Evolutionary conservation across 2,113 vertebrate species (phyloP).

Genomic region (Tyto alba): DNA sequence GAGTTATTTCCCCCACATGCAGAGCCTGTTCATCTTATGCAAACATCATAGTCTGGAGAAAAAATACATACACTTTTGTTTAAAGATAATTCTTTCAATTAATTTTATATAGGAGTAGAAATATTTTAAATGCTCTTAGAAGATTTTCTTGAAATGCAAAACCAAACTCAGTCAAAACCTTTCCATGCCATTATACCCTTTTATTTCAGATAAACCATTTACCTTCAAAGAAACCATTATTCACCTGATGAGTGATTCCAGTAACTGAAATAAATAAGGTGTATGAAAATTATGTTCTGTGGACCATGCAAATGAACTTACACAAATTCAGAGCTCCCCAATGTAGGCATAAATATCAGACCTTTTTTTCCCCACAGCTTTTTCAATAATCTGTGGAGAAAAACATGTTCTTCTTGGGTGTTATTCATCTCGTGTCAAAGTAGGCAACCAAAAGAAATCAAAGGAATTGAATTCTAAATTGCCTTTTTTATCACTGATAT

Average conservation of each 20-base stretch:
- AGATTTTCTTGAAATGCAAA: neutral
- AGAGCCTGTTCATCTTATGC: neutral
- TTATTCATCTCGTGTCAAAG: neutral
- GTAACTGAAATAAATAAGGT: neutral
- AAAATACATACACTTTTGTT: neutral
- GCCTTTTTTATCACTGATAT: neutral
- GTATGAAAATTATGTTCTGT: neutral
- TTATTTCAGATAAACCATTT: neutral
- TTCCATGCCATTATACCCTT: neutral
- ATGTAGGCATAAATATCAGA: neutral
- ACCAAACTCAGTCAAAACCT: neutral
- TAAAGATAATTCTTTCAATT: neutral
- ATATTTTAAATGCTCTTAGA: neutral
- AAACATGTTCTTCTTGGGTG: neutral
- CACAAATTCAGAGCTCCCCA: neutral
- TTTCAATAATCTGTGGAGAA: neutral
- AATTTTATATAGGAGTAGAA: neutral
- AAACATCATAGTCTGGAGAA: neutral
- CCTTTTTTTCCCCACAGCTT: neutral
- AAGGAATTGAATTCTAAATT: neutral
- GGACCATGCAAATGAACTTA: neutral
- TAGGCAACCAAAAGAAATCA: conserved; percentile 8
- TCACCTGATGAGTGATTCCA: neutral
- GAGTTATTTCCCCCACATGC: neutral
- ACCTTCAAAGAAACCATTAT: neutral